Evolutionary conservation across 2,888 invertebrate genomes (phyloP), one percentile per base, ranked within the genome.

Genomic region (Agonopterix subpropinquella): DNA sequence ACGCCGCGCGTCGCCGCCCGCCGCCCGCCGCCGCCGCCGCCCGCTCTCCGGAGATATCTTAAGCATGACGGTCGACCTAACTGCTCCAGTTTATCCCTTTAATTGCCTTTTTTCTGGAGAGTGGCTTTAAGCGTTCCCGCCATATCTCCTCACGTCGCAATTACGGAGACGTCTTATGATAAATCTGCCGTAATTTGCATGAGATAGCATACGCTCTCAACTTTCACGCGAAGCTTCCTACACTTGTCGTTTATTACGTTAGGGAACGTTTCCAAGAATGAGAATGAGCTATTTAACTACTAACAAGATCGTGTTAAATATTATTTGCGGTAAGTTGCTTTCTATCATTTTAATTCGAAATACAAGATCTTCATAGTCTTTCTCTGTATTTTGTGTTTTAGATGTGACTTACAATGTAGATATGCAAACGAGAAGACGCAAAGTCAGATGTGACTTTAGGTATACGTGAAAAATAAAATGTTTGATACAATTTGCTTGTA

Each of bases 181-280:
- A 88, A 87, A 88, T 88, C 87, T 88, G 73, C 80, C 75, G 85
- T 86, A 88, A 88, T 88, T 88, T 88, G 86, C 87, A 87, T 88
- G 86, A 88, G 86, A 88, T 86, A 87, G 87, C 88, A 87, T 88
- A 88, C 85, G 88, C 84, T 86, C 82, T 81, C 84, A 86, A 87
- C 86, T 88, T 88, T 87, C 82, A 79, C 81, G 83, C 80, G 79
- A 73, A 79, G 81, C 83, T 85, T 81, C 79, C 78, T 80, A 79
- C 82, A 84, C 82, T 80, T 85, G 82, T 77, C 85, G 80, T 85
- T 86, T 86, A 87, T 87, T 84, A 87, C 85, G 74, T 84, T 81
- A 81, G 71, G 78, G 75, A 80, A 83, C 84, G 81, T 85, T 85
- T 80, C 75, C 80, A 78, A 81, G 86, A 86, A 86, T 85, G 78